Percentiles rank a stretch among this genome's conserved stretches.
Evolutionary conservation across 2,888 invertebrate species (phyloP).

Genomic region (Lutraria lutraria): DNA sequence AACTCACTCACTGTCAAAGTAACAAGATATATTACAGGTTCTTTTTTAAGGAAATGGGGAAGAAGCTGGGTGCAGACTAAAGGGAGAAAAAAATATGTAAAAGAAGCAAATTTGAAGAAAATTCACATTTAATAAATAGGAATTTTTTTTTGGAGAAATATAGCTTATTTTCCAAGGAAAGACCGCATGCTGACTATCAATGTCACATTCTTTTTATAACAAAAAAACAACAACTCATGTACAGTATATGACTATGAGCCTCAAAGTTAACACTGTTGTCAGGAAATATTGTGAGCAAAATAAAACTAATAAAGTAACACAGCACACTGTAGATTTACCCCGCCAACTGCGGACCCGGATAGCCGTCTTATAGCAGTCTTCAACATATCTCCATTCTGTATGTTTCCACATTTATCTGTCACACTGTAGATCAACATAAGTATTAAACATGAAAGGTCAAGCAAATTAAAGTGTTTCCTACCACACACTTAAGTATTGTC

Average conservation of each 20-base stretch:
- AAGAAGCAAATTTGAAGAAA: no score
- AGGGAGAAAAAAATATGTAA: no score
- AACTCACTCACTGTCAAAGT: no score
- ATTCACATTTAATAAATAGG: no score
- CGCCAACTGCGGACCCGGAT: conserved; percentile 57
- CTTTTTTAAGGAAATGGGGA: no score
- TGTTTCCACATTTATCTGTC: conserved; percentile 37
- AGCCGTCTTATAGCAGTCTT: conserved; percentile 67
- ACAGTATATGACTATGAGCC: background rate
- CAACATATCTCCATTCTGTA: conserved; percentile 64
- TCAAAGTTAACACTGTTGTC: conserved; percentile 4
- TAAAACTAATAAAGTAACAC: conserved; percentile 28
- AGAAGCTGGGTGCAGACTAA: no score
- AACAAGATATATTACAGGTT: no score
- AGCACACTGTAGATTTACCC: conserved; percentile 43
- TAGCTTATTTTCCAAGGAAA: no score
- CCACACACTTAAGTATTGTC: background rate
- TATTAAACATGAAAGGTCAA: conserved; percentile 20
- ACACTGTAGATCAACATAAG: conserved; percentile 51
- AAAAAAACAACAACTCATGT: background rate
- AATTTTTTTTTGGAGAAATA: no score
- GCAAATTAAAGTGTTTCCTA: background rate
- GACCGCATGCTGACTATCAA: background rate
- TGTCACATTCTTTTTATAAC: background rate
- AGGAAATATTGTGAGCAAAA: conserved; percentile 26